phyloP scores from a whole-genome alignment of 2,113 vertebrate species.

The Semnornis frantzii region DNA sequence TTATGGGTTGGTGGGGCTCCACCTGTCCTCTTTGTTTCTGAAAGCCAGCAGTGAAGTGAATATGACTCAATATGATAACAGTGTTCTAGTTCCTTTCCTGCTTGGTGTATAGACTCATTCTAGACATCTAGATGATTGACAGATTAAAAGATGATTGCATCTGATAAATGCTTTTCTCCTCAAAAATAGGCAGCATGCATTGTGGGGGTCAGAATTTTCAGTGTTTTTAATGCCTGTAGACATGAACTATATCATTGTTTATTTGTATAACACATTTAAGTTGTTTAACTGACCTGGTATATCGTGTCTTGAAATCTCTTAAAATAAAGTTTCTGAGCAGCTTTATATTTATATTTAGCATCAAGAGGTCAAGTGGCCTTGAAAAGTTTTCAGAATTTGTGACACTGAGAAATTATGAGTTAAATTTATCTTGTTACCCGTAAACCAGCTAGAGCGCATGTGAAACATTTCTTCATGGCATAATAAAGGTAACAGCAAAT shows the following conservation, averaged over 20 bases:
- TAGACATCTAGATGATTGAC: not conserved
- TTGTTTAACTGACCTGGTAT: not conserved
- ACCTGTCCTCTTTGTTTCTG: not conserved
- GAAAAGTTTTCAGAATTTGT: not conserved
- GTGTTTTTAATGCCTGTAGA: not conserved
- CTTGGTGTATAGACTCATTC: not conserved
- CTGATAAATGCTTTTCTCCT: not conserved
- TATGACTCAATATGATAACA: not conserved
- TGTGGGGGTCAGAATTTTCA: not conserved
- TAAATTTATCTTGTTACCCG: fast-evolving
- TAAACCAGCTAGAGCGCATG: not conserved
- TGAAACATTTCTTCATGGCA: not conserved
- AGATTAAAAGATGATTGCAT: not conserved
- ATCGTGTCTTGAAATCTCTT: not conserved
- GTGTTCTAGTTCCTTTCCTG: fast-evolving
- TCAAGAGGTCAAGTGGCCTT: not conserved
- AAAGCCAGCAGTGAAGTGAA: not conserved
- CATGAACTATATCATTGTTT: not conserved
- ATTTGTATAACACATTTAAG: not conserved
- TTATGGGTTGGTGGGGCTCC: not conserved
- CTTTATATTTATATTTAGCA: not conserved
- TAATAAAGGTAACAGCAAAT: not conserved
- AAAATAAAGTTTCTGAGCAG: not conserved
- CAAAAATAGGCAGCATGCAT: not conserved
- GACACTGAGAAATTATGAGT: not conserved